Evolutionary conservation across 2,797 vertebrate species (phyloP), one percentile per base, ranked within the genome.

Genomic region (Hypotaenidia okinawae): DNA sequence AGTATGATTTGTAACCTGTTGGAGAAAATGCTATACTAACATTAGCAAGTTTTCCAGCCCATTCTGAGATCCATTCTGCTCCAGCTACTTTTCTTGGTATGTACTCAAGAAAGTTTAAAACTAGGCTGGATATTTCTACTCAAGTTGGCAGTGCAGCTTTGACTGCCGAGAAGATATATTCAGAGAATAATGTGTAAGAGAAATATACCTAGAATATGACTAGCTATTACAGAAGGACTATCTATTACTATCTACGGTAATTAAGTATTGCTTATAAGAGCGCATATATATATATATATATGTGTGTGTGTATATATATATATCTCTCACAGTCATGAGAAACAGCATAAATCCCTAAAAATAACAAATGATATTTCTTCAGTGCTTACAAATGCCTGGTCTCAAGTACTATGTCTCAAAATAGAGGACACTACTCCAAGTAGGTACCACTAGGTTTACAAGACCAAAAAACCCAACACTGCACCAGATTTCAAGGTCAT

Each of bases 1-100:
- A 73, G 84, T 64, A 52, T 51, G 75, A 89, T 90, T 89, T 89
- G 37, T 95, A 93, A 92, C 55, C 45, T 87, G 68, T 59, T 80
- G 88, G 75, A 79, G 51, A 37, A 87, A 95, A 92, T 27, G 14
- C 43, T 83, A 16, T 32, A 82, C 47, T 45, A 35, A 37, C 55
- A 62, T 59, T 82, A 93, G 64, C 21, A 61, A 84, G 49, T 83
- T 89, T 87, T 78, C 52, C 78, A 95, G 33, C 68, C 66, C 75
- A 25, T 74, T 89, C 78, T 62, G 58, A 86, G 83, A 89, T 54
- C 24, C 43, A 30, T 76, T 90, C 67, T 92, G 68, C 41, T 73
- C 66, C 80, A 81, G 32, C 41, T 93, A 21, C 66, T 68, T 81
- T 76, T 69, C 27, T 41, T 66, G 33, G 28, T 68, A 35, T 1